Conservation (phyloP, 1,140 invertebrate genomes). For the Hyles euphorbiae region DNA sequence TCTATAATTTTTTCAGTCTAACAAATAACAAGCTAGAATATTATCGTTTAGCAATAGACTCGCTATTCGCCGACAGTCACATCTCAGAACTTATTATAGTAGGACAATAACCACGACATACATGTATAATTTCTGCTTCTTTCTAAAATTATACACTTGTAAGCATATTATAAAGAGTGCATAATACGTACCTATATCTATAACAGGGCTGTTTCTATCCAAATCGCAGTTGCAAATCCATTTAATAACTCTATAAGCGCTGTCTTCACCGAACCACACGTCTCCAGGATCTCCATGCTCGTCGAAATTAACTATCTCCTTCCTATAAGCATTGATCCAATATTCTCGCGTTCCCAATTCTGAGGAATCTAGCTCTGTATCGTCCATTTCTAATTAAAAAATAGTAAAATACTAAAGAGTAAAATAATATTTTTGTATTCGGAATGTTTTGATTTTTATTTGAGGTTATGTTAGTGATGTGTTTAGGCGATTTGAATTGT, state of each 20-base stretch:
- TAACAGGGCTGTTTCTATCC: constrained; percentile 70
- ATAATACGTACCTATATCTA: constrained; percentile 78
- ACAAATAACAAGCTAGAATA: too few relatives aligned
- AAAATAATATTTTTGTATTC: not conserved
- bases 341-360: constrained; percentile 88
- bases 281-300: constrained; percentile 92
- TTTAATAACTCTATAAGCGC: constrained; percentile 82
- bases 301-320: constrained; percentile 89
- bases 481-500: too few relatives aligned
- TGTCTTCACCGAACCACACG: constrained; percentile 94
- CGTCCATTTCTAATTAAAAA: constrained; percentile 31
- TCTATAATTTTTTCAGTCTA: too few relatives aligned
- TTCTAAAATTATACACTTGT: too few relatives aligned
- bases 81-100: too few relatives aligned
- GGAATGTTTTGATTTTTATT: constrained; percentile 1
- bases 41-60: too few relatives aligned
- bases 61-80: too few relatives aligned
- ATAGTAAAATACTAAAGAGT: not conserved
- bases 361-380: constrained; percentile 80
- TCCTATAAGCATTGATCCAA: constrained; percentile 89
- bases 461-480: not conserved
- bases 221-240: constrained; percentile 76
- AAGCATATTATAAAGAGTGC: not conserved
- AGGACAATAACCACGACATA: too few relatives aligned
- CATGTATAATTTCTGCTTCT: not conserved